Evolutionary conservation across 2,888 invertebrate genomes (phyloP).

Genomic region (Spisula solida): DNA sequence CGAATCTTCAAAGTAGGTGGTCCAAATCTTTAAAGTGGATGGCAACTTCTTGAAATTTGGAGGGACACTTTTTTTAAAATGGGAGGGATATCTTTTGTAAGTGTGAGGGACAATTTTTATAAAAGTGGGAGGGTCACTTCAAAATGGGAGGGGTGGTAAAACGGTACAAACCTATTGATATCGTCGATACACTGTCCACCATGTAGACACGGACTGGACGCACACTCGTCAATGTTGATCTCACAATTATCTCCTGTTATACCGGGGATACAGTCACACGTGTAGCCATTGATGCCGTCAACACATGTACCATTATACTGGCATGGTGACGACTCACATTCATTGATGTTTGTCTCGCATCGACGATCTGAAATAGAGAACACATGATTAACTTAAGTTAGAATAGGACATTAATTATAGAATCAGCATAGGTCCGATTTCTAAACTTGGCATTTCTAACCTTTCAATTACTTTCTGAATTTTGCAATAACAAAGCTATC

Average conservation of each 20-base stretch:
- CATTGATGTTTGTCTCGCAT: constrained; percentile 89
- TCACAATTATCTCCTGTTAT: constrained; percentile 91
- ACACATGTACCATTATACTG: constrained; percentile 80
- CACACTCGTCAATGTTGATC: constrained; percentile 84
- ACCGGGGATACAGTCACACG: constrained; percentile 90
- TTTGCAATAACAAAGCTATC: no score
- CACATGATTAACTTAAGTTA: not conserved
- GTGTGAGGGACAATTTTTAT: no score
- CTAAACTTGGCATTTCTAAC: no score
- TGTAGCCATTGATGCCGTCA: constrained; percentile 76
- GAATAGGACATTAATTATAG: not conserved
- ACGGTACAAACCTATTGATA: constrained; percentile 71
- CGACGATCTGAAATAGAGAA: constrained; percentile 58
- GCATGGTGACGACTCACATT: constrained; percentile 89
- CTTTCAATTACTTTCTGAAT: no score
- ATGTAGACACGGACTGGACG: constrained; percentile 73
- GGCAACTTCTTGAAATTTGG: no score
- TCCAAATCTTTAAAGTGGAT: no score
- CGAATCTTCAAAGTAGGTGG: no score
- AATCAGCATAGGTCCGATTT: not conserved
- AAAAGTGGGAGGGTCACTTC: not conserved
- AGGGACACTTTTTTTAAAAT: no score
- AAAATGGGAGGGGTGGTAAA: no score
- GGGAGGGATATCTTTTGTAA: no score
- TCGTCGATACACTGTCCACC: constrained; percentile 78